phyloP scores from a whole-genome alignment of 1,140 invertebrate species.

The Planococcus citri region DNA sequence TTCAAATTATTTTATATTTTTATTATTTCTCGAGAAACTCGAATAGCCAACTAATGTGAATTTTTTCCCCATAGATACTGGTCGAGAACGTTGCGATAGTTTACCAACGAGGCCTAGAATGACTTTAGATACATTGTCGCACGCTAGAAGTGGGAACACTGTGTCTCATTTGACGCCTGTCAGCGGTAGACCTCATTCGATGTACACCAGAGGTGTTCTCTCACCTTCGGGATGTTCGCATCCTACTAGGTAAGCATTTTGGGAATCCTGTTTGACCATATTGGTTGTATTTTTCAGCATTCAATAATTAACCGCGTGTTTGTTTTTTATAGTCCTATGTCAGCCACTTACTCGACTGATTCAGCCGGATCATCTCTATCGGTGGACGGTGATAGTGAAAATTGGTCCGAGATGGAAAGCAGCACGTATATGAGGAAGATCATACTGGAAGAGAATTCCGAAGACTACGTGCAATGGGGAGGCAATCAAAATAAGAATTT shows the following conservation, averaged over 20 bases:
- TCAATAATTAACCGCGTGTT: no score
- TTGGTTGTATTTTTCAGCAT: no score
- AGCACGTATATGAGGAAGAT: conserved; percentile 52
- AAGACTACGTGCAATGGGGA: conserved; percentile 42
- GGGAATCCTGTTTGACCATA: no score
- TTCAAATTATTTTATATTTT: no score
- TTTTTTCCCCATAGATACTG: neutral
- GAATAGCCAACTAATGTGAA: neutral
- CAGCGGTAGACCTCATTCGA: conserved; percentile 36
- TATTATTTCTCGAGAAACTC: no score
- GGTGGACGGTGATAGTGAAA: conserved; percentile 44
- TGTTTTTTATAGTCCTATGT: conserved; percentile 31
- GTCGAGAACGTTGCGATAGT: conserved; percentile 60
- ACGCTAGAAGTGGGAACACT: conserved; percentile 29
- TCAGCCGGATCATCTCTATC: conserved; percentile 56
- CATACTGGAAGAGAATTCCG: conserved; percentile 46
- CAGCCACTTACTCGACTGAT: conserved; percentile 49
- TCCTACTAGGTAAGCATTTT: conserved; percentile 42
- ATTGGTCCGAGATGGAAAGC: conserved; percentile 21
- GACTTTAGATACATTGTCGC: conserved; percentile 27
- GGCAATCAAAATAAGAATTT: conserved; percentile 14
- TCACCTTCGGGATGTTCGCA: conserved; percentile 49
- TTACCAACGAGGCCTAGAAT: conserved; percentile 35
- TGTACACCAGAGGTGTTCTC: conserved; percentile 43
- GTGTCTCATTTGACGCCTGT: conserved; percentile 34